These are phyloP conservation scores for Nomia melanderi DNA, from an alignment of 1,140 invertebrate genomes.

Conservation along the genomic window DNA sequence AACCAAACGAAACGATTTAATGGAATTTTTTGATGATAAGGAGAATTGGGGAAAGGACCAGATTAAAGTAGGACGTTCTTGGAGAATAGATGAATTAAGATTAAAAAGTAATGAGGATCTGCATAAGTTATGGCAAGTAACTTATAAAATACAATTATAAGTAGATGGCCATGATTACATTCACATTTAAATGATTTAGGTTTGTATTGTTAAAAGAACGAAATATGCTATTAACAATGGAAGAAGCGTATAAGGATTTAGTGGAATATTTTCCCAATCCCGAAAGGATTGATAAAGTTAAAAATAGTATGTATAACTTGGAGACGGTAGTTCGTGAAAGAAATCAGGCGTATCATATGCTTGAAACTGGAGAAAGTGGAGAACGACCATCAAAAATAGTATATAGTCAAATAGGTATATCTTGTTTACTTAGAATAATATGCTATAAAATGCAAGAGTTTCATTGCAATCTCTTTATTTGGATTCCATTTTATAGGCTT, in stretches of 20 bases:
- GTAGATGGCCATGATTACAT: not conserved
- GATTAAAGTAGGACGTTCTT: slow-evolving; percentile 92
- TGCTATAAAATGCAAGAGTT: slow-evolving; percentile 60
- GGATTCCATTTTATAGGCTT: slow-evolving; percentile 71
- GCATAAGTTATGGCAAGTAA: slow-evolving; percentile 96
- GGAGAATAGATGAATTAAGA: slow-evolving; percentile 94
- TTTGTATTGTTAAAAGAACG: slow-evolving; percentile 96
- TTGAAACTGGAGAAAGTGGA: slow-evolving; percentile 94
- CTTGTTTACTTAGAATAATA: slow-evolving; percentile 52
- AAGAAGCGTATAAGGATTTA: slow-evolving; percentile 88
- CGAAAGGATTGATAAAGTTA: slow-evolving; percentile 96
- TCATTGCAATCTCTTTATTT: not conserved
- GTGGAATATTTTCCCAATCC: slow-evolving; percentile 93
- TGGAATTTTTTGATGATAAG: slow-evolving; percentile 96
- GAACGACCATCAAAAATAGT: slow-evolving; percentile 85
- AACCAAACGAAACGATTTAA: slow-evolving; percentile 81
- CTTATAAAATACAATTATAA: not conserved
- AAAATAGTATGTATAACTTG: slow-evolving; percentile 97
- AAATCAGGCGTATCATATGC: slow-evolving; percentile 92
- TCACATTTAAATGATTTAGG: slow-evolving; percentile 79
- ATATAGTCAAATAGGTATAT: slow-evolving; percentile 83
- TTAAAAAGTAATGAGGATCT: slow-evolving; percentile 98
- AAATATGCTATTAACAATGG: slow-evolving; percentile 99
- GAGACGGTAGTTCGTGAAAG: slow-evolving; percentile 95
- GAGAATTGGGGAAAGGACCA: slow-evolving; percentile 92